A percentile compares a stretch with the other conserved stretches of the same genome.
Evolutionary conservation across 2,888 invertebrate species (phyloP).

Genomic region (Augochlorella aurata): DNA sequence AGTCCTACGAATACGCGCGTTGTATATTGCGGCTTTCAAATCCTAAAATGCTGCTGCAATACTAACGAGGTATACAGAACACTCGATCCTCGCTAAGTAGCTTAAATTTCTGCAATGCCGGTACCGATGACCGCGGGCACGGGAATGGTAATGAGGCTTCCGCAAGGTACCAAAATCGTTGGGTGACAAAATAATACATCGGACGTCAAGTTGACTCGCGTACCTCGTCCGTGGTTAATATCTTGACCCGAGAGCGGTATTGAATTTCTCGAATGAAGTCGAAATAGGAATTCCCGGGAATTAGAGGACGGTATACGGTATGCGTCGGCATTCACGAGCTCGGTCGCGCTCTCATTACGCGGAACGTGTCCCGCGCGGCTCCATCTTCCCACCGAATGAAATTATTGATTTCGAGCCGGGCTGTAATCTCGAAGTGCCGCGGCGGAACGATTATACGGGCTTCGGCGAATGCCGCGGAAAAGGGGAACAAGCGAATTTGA

Average conservation of each 20-base stretch:
- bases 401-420: slow-evolving; percentile 31
- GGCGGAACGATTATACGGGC: background rate
- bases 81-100: too few species aligned
- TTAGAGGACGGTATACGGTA: slow-evolving; percentile 17
- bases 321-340: background rate
- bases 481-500: background rate
- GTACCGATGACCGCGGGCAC: too few species aligned
- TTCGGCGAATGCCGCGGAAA: background rate
- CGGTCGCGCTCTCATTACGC: slow-evolving; percentile 31
- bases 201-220: too few species aligned
- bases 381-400: slow-evolving; percentile 28
- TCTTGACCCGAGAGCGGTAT: background rate
- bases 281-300: slow-evolving; percentile 39
- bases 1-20: too few species aligned
- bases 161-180: too few species aligned
- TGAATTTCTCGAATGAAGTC: slow-evolving; percentile 35
- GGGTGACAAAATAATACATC: too few species aligned
- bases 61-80: too few species aligned
- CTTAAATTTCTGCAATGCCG: too few species aligned
- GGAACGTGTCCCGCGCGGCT: slow-evolving; percentile 17
- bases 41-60: too few species aligned
- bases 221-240: background rate
- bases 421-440: slow-evolving; percentile 7
- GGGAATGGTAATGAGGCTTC: too few species aligned
- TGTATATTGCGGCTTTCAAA: too few species aligned